Base-by-base conservation (phyloP, 2,888 invertebrate genomes). In the Ptychoptera contaminata region DNA sequence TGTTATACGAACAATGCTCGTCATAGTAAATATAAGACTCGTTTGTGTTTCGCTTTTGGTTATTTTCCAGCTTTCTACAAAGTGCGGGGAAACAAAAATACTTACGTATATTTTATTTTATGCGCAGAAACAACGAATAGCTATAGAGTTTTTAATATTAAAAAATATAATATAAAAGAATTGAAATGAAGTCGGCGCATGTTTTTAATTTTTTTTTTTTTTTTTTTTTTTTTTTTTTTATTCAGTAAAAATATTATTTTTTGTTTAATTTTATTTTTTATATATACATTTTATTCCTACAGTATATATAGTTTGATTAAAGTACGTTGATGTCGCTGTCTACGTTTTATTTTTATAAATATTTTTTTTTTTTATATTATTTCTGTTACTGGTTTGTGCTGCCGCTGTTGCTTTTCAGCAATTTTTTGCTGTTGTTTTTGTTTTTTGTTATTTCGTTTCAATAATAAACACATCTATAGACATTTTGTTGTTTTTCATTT, bases 41-140 rank as follows among this genome's bases (percentile, higher is more conserved):
- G 44, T 16, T 40, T 10, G 12, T 6, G 10, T 16, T 46, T 45
- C 40, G 44, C 10, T 9, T 40, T 47, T 45, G 47, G 47, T 40
- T 46, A 29, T 35, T 42, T 42, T 50, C 47, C 49, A 38, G 46
- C 47, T 50, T 50, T 49, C 47, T 50, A 49, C 43, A 41, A 39
- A 30, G 36, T 48, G 45, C 46, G 32, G 45, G 45, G 47, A 46
- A 38, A 47, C 44, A 48, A 46, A 43, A 46, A 41, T 45, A 47
- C 39, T 45, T 38, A 41, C 43, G 47, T 49, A 47, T 48, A 47
- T 47, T 48, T 45, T 50, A 47, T 51, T 49, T 49, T 49, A 51
- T 51, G 51, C 50, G 51, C 51, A 50, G 46, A 48, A 23, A 47
- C 47, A 45, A 47, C 45, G 46, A 42, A 47, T 39, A 40, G 30